Conservation (phyloP, 2,113 vertebrate genomes). For the Phyllostomus hastatus region DNA sequence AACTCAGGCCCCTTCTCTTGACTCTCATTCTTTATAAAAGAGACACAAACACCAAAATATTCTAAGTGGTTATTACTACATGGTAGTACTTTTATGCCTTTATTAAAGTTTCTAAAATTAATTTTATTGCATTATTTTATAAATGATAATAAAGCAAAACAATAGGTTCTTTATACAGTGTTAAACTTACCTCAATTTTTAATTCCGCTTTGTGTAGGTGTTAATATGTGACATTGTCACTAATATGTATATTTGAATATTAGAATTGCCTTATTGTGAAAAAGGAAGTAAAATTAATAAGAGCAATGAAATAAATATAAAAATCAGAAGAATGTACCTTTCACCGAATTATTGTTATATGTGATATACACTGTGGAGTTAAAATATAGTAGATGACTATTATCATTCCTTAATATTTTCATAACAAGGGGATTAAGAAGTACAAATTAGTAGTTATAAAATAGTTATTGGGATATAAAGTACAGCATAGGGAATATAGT, state of each 20-base stretch:
- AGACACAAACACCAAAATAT: background rate
- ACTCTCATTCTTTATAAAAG: background rate
- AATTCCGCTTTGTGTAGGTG: background rate
- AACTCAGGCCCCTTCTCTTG: background rate
- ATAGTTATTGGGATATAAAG: background rate
- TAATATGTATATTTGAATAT: background rate
- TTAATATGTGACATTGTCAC: background rate
- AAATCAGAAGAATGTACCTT: background rate
- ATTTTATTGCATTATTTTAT: background rate
- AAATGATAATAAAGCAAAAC: background rate
- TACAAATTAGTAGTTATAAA: background rate
- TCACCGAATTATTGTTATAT: background rate
- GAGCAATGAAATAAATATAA: background rate
- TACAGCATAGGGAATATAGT: background rate
- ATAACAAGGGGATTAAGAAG: background rate
- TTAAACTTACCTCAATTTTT: background rate
- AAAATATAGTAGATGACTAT: background rate
- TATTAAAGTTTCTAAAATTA: slow-evolving; percentile 15
- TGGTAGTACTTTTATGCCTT: background rate
- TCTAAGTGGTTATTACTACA: background rate
- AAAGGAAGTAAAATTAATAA: background rate
- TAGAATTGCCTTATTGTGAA: background rate
- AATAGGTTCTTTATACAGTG: background rate
- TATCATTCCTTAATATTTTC: background rate
- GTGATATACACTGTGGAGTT: background rate